Conservation (phyloP, 2,113 vertebrate genomes). For the Dicaeum eximium region DNA sequence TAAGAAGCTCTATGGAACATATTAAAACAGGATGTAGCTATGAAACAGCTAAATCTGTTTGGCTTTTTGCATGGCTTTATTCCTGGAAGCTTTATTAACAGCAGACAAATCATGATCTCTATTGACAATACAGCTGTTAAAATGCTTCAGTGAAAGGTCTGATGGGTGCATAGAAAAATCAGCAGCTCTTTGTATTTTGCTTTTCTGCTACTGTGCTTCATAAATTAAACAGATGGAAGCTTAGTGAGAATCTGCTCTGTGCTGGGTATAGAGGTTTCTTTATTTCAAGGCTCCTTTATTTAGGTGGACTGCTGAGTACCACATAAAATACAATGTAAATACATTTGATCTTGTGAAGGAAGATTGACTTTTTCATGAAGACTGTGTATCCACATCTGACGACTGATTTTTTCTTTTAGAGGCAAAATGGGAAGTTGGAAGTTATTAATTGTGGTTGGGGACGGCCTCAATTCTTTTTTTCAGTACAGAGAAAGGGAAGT, state of each 20-base stretch:
- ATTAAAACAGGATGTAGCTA: neutral
- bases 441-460: neutral
- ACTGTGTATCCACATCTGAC: neutral
- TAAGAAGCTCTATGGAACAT: neutral
- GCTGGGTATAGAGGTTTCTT: neutral
- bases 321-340: neutral
- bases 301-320: neutral
- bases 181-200: slow-evolving; percentile 2
- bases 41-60: neutral
- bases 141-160: neutral
- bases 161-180: neutral
- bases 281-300: neutral
- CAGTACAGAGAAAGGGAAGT: neutral
- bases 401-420: neutral
- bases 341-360: neutral
- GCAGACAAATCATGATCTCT: neutral
- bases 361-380: neutral
- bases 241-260: neutral
- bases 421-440: neutral
- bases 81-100: slow-evolving; percentile 12
- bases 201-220: neutral
- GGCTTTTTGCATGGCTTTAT: neutral
- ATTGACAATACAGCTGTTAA: neutral
- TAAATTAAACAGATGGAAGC: slow-evolving; percentile 22
- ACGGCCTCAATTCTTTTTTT: neutral